Conservation (phyloP, 1,140 invertebrate species). For the honey bee (Apis mellifera) region DNA sequence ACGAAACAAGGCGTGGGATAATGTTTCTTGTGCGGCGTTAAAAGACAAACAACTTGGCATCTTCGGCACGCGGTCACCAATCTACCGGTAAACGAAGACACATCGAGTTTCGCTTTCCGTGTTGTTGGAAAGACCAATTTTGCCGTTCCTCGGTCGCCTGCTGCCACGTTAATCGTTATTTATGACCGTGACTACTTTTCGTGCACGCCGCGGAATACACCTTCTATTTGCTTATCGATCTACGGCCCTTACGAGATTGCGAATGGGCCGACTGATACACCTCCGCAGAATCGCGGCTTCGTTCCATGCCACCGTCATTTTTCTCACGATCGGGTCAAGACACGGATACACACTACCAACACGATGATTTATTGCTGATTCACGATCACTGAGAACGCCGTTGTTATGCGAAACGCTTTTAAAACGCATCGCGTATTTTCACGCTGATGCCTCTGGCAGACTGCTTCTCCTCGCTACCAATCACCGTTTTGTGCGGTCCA, state of each 20-base stretch:
- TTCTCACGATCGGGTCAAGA: conserved; percentile 9
- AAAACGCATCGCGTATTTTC: conserved; percentile 1
- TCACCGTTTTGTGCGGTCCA: background rate
- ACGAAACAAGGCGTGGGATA: conserved; percentile 41
- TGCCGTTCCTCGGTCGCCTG: conserved; percentile 57
- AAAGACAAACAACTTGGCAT: conserved; percentile 61
- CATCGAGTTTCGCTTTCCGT: conserved; percentile 62
- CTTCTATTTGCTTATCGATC: conserved; percentile 56
- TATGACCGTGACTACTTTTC: conserved; percentile 46
- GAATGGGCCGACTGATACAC: conserved; percentile 1
- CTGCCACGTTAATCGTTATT: conserved; percentile 67
- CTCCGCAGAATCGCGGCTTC: background rate
- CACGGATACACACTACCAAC: background rate
- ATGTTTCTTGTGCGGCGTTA: conserved; percentile 4
- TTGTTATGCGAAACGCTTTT: conserved; percentile 3
- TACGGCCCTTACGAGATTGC: conserved; percentile 23
- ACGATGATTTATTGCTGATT: conserved; percentile 32
- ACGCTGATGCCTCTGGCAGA: background rate
- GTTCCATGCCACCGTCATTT: background rate
- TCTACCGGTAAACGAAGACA: conserved; percentile 65
- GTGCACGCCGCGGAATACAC: background rate
- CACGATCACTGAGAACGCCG: background rate
- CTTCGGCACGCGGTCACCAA: conserved; percentile 56
- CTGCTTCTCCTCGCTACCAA: background rate
- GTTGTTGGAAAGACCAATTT: conserved; percentile 65